Conservation (phyloP, 2,113 vertebrate species). For the Otis tarda region DNA sequence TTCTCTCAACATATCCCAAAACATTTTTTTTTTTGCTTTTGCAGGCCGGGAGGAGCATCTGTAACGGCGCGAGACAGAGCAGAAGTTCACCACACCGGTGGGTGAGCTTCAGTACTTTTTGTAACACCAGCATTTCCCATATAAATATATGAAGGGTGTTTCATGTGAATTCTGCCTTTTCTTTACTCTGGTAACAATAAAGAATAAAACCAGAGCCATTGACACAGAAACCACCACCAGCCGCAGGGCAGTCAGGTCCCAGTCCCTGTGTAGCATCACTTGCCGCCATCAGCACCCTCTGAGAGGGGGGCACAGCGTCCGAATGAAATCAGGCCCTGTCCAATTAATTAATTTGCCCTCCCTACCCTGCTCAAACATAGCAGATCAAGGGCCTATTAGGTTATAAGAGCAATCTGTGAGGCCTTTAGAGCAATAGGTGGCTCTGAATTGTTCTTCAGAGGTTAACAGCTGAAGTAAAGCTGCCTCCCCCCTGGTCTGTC, state of each 20-base stretch:
- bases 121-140: neutral
- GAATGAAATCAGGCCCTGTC: accelerated
- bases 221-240: neutral
- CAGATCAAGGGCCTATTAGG: neutral
- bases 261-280: neutral
- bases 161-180: neutral
- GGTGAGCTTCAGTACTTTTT: neutral
- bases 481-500: neutral
- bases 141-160: neutral
- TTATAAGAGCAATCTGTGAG: neutral
- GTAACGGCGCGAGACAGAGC: neutral
- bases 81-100: neutral
- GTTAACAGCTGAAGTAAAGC: neutral
- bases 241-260: neutral
- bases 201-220: neutral
- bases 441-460: neutral
- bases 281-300: neutral
- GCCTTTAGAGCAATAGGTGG: neutral
- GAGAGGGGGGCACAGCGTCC: neutral
- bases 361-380: neutral
- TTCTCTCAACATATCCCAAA: neutral
- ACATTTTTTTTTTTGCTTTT: neutral
- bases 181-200: neutral
- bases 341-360: neutral
- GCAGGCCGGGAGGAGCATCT: neutral